Evolutionary conservation across 2,888 invertebrate species (phyloP), one percentile per base, ranked within the genome.

Genomic region (Barypeithes pellucidus): DNA sequence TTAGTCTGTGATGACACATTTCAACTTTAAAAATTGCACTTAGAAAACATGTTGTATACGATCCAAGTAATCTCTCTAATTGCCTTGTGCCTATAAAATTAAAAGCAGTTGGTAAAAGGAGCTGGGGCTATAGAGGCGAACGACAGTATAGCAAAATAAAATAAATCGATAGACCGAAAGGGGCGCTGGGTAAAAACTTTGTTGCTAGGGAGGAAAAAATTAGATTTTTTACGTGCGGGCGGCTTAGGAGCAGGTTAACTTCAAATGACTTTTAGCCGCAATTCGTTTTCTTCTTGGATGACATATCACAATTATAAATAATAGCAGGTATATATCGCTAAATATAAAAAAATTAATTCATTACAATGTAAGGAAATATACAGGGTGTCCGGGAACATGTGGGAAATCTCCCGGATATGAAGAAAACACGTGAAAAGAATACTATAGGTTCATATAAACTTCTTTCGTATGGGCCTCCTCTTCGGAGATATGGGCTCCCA

Each of bases 91-190:
- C 33, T 57, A 18, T 11, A 18, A 57, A 33, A 57, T 57, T 57
- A 57, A 57, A 57, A 57, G 36, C 54, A 57, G 33, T 57, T 57
- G 14, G 54, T 57, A 57, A 57, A 57, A 16, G 54, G 36, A 33
- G 54, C 54, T 57, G 33, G 16, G 18, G 36, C 54, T 33, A 50
- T n/a, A 22, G 24, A n/a, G 24, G 50, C 50, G 50, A 50, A 50
- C 22, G 12, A 18, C 54, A 18, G 54, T 33, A 57, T 52, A 52
- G 52, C 52, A 52, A 52, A 52, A 57, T 57, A 57, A 57, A 57
- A 57, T 33, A 33, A 57, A 57, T 57, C 54, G 54, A 57, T 57
- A 33, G 33, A 33, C 54, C 29, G 14, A 52, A 52, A 52, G 52
- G 29, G 33, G 33, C 33, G 33, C 54, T 57, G 33, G 16, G 14